Base-by-base conservation (phyloP, 1,140 invertebrate species). In the Procambarus virginalis region DNA sequence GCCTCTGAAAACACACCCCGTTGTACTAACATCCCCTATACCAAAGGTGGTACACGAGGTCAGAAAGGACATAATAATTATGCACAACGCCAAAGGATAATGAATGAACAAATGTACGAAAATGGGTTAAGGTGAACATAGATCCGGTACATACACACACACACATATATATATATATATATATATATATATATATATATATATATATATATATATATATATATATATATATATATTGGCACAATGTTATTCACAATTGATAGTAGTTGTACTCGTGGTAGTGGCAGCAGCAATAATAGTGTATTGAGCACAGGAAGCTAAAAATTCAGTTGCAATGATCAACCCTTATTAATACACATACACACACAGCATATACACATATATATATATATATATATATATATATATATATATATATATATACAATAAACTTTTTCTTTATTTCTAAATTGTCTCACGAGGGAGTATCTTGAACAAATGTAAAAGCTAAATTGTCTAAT, bases 61-160 rank as follows among this genome's bases (percentile, higher is more conserved):
- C 73, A 76, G 70, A 48, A 68, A 85, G 83, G 73, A 76, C 58
- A 76, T 75, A 76, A 34, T 34, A 34, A 34, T 34, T 34, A 34
- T 34, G 34, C 73, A 49, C 70, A 85, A 75, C 49, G 51, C 83
- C 68, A 76, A 45, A 34, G 34, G 34, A 34, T 34, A 34, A 34
- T 34, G 34, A 34, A 34, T 34, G 34, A 22, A 58, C 68, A 79
- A 87, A 87, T 49, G 68, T 49, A 80, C 48, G 8, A 0, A 68
- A 68, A 80, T 87, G 80, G 85, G 85, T 64, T 70, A 79, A 64
- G 12, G 64, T 87, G 46, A 87, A 64, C 75, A 64, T 77, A 87
- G 77, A 87, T 77, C 85, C 78, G 77, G 85, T 34, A n/a, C n/a
- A n/a, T n/a, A n/a, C n/a, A n/a, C n/a, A n/a, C n/a, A n/a, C n/a